phyloP scores from a whole-genome alignment of 2,797 vertebrate genomes.

The Luscinia luscinia region DNA sequence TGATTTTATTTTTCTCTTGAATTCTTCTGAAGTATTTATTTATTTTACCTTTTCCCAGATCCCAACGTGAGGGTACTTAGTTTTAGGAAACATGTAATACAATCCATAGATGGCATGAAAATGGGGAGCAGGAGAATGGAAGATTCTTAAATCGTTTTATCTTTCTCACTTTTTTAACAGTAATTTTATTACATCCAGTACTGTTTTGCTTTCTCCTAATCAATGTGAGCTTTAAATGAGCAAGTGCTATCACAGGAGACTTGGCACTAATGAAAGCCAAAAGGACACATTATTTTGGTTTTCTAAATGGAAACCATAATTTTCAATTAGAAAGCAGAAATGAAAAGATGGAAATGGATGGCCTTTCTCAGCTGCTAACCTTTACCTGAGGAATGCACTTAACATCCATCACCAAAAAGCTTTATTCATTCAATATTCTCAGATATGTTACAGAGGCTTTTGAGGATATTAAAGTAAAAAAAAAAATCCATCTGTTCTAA shows the following conservation, averaged over 20 bases:
- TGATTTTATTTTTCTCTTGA: background rate
- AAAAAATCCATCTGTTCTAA: background rate
- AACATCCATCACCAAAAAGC: background rate
- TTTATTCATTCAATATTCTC: background rate
- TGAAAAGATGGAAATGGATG: constrained; percentile 48
- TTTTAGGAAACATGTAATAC: background rate
- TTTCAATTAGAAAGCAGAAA: constrained; percentile 51
- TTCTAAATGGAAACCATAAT: constrained; percentile 37
- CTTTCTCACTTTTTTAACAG: background rate
- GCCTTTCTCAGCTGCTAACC: constrained; percentile 15
- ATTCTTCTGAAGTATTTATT: background rate
- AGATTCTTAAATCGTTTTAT: background rate
- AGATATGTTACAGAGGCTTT: background rate
- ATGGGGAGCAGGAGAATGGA: background rate
- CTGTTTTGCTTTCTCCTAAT: background rate
- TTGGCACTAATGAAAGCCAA: background rate
- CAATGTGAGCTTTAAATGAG: background rate
- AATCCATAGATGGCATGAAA: background rate
- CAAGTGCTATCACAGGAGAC: background rate
- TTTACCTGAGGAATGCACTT: constrained; percentile 23
- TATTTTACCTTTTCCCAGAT: constrained; percentile 11
- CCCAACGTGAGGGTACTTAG: background rate
- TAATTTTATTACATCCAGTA: background rate
- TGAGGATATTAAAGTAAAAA: background rate
- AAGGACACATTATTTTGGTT: constrained; percentile 37